Evolutionary conservation across 2,113 vertebrate genomes (phyloP).

Genomic region (Brachypodius melanocephalos): DNA sequence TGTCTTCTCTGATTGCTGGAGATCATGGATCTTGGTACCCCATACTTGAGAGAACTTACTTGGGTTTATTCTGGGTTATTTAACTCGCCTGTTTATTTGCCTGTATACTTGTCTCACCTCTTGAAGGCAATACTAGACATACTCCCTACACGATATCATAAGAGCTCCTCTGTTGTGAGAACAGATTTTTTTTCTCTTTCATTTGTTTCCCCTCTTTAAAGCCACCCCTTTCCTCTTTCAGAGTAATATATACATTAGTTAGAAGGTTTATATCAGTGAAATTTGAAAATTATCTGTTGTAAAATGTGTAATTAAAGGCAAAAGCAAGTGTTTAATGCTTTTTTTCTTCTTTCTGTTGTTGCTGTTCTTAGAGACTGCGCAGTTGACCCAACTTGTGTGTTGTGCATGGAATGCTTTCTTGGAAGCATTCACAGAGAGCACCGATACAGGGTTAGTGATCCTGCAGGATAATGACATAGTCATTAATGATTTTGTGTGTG

Average conservation of each 20-base stretch:
- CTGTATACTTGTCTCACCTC: not conserved
- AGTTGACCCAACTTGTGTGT: constrained; percentile 94
- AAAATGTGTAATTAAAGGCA: not conserved
- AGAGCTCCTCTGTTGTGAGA: not conserved
- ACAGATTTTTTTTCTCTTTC: not conserved
- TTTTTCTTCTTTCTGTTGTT: not conserved
- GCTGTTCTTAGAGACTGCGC: constrained; percentile 87
- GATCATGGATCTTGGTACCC: not conserved
- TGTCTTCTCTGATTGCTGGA: not conserved
- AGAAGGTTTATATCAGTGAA: not conserved
- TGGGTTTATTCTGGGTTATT: not conserved
- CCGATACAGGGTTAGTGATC: constrained; percentile 89
- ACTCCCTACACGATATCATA: not conserved
- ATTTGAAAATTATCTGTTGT: not conserved
- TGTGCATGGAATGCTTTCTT: constrained; percentile 98
- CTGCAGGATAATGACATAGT: not conserved
- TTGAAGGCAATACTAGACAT: not conserved
- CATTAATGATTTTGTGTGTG: not conserved
- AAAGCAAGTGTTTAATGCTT: not conserved
- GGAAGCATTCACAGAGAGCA: constrained; percentile 93
- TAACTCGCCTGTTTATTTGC: not conserved
- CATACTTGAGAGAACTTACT: not conserved
- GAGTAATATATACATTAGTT: not conserved
- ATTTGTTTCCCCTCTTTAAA: not conserved
- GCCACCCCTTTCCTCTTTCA: not conserved